Evolutionary conservation across 2,113 vertebrate species (phyloP), one percentile per base, ranked within the genome.

Genomic region (Genyomyrus donnyi): DNA sequence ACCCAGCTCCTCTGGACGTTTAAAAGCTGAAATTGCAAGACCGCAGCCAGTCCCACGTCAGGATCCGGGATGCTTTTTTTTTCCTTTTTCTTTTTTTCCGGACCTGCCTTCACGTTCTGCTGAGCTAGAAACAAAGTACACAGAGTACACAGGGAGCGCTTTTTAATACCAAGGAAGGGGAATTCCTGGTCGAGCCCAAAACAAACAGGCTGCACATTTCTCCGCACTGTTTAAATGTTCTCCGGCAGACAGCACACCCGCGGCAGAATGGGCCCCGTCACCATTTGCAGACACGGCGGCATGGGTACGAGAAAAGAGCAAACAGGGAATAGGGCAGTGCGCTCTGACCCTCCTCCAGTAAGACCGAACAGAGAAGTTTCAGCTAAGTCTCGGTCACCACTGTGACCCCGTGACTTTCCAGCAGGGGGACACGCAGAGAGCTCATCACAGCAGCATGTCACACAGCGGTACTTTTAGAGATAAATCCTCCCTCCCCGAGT

Each of bases 81-180:
- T 2, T 11, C 17, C n/a, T 94, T 94, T 93, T 93, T 91, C 90
- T 17, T 39, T 42, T 80, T 80, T 27, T 88, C 85, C 31, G 90
- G 93, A 93, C 92, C 93, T 93, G 93, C 93, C 91, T 91, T 94
- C 94, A 94, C 91, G 19, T 94, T 95, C 93, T 95, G 93, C 94
- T 95, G 95, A 96, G 95, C 94, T 94, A 93, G 93, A 93, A 95
- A 94, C 95, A 95, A 95, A 95, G 93, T 92, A 94, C 93, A 93
- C 92, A 93, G 56, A 93, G 91, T 21, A 93, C 92, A 91, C 90
- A 93, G 84, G 90, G 90, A 92, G 91, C 90, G 93, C 94, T 94
- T 92, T 94, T 93, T 93, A 94, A 94, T 93, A 93, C 91, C 90
- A 93, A 95, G 93, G 93, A 94, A 95, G 93, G 91, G 94, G 94